Evolutionary conservation across 2,797 vertebrate genomes (phyloP).

Genomic region (Phrynocephalus forsythii): DNA sequence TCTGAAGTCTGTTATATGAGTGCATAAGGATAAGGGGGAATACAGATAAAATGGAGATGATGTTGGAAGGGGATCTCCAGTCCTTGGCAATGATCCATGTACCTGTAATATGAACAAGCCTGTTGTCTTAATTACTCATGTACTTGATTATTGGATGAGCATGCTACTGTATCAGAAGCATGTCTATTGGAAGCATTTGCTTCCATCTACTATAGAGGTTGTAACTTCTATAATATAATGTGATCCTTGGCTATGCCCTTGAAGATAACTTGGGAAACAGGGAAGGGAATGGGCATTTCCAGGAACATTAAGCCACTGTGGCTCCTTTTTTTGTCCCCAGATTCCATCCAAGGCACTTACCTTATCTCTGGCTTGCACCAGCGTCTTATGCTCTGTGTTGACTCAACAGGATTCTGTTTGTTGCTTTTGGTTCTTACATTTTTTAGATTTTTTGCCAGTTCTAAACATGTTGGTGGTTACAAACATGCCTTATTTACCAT

Average conservation of each 20-base stretch:
- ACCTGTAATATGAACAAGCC: neutral
- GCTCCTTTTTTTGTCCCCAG: neutral
- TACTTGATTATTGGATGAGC: neutral
- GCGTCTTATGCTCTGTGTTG: no score
- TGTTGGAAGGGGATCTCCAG: neutral
- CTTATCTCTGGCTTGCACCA: neutral
- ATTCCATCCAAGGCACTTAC: neutral
- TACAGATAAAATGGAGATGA: neutral
- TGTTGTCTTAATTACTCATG: neutral
- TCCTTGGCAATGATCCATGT: neutral
- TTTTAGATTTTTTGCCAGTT: neutral
- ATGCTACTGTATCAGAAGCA: neutral
- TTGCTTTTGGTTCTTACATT: neutral
- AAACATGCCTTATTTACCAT: neutral
- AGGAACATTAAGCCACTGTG: neutral
- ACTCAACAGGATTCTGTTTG: no score
- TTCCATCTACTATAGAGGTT: neutral
- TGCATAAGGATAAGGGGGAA: neutral
- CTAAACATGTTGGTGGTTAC: neutral
- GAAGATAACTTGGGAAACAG: neutral
- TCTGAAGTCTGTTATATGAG: neutral
- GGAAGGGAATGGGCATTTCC: neutral
- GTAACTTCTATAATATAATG: neutral
- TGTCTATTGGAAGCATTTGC: neutral
- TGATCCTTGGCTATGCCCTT: neutral